Base-by-base conservation (phyloP, 2,113 vertebrate species). In the Ancistrus triradiatus region DNA sequence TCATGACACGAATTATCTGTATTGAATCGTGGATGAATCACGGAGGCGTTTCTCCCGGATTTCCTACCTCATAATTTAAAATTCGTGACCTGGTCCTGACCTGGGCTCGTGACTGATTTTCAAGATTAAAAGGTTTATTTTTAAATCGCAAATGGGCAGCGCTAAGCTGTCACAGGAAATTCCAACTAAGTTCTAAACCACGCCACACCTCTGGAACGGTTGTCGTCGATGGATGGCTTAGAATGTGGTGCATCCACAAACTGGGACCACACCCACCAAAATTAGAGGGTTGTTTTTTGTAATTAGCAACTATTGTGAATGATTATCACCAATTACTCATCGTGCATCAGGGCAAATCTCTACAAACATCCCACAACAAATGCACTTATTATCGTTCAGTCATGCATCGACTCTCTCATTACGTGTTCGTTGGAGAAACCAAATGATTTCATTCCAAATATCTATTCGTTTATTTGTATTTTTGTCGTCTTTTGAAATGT, bases 41-140 rank as follows among this genome's bases (percentile, higher is more conserved):
- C 40, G 14, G 19, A 56, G 53, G 53, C 40, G 53, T 40, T 24
- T 56, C 35, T 56, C 19, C n/a, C 10, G n/a, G 14, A 19, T 13
- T 40, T 56, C 21, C 13, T 40, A 15, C 15, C 40, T 1, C 11
- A 25, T 40, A 13, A 15, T 4, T 14, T 56, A 18, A 56, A 22
- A 31, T 52, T 18, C 9, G 11, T 52, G 18, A 35, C 28, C 9
- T 52, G 1, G 2, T 44, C 7, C 21, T 31, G 42, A 47, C 43
- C 15, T 25, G 17, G 28, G 13, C 37, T 19, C 18, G 42, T 47
- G 11, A 60, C 35, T 47, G 17, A 47, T 21, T 1, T 24, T 7
- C 6, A 15, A 1, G 21, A 60, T 22, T 17, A 35, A 33, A 31
- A n/a, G 58, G 58, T 21, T 46, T 21, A 47, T 59, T 46, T 59